Evolutionary conservation across 1,140 invertebrate species (phyloP), one percentile per base, ranked within the genome.

Genomic region (Scaptomyza hsui): DNA sequence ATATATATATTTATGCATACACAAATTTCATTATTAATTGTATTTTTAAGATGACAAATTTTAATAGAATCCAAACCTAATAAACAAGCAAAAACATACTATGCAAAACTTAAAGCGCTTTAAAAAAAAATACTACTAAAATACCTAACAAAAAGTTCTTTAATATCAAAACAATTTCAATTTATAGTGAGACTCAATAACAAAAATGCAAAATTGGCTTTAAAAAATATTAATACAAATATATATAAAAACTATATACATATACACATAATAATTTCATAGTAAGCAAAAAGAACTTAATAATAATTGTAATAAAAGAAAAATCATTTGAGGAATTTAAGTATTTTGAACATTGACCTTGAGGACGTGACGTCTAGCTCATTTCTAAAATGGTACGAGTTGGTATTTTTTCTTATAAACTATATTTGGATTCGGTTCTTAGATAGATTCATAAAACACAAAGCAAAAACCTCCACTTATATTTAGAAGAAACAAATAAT

Each of bases 41-140:
- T 71, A 71, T 59, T 71, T 64, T 65, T 69, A 62, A 79, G 78
- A 19, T 47, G 59, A 75, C 13, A 79, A 79, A 76, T 80, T 79
- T 79, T 80, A 78, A 81, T 65, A 73, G 72, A 75, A 77, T 47
- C 49, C 56, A 44, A 63, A 55, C 13, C 10, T 45, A 37, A 39
- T 29, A 35, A 29, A n/a, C n/a, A n/a, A n/a, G n/a, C n/a, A n/a
- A 13, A 18, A 72, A 78, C 4, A 42, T 57, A 76, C 61, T 57
- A 77, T 68, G 19, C 62, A 59, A 77, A 59, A 73, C 41, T 53
- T 55, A 56, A 64, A 44, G 16, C 72, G 68, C 68, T 71, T 71
- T 52, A 71, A 51, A n/a, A 51, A 42, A 35, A n/a, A 37, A 37
- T 37, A 37, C 32, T 49, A 64, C 21, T 26, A 32, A 55, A 41